Evolutionary conservation across 2,888 invertebrate genomes (phyloP), one percentile per base, ranked within the genome.

Genomic region (Phyllotreta cruciferae): DNA sequence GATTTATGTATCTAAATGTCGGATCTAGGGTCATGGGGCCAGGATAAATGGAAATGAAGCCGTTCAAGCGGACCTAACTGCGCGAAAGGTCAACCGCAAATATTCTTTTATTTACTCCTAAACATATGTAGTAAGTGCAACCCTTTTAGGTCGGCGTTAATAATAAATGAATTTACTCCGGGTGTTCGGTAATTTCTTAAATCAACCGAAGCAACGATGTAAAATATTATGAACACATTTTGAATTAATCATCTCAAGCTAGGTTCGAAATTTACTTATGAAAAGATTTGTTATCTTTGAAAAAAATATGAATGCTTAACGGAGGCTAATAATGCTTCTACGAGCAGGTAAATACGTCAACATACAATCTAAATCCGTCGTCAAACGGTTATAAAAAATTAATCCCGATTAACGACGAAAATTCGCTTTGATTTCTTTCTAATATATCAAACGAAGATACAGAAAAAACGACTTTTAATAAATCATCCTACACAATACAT

Each of bases 1-100:
- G 56, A 47, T 45, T 57, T 57, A 57, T 57, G 56, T 57, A 57
- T 57, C 56, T 47, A 38, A 11, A 57, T 57, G 56, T 57, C 47
- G 39, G 56, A 57, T 57, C 56, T 47, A 36, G 49, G 56, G 56
- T 57, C 56, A 57, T 38, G n/a, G 49, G 56, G 45, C 44, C 45
- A 41, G 47, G 49, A 57, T 49, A 34, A 45, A 57, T 57, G 47
- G 24, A 47, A 57, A 57, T 57, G 47, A 57, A 47, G 38, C 49
- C 11, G 34, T 47, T 47, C n/a, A 56, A 57, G 49, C 34, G 56
- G 34, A n/a, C 49, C 56, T 49, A 35, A 49, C 34, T n/a, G 35
- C 10, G 35, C 49, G 36, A 49, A 49, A 11, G 49, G 49, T 49
- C 49, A 49, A 35, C 49, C 35, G 8, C 35, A 49, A 49, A 49